Conservation (phyloP, 2,888 invertebrate genomes). For the Drosophila villosipedis region DNA sequence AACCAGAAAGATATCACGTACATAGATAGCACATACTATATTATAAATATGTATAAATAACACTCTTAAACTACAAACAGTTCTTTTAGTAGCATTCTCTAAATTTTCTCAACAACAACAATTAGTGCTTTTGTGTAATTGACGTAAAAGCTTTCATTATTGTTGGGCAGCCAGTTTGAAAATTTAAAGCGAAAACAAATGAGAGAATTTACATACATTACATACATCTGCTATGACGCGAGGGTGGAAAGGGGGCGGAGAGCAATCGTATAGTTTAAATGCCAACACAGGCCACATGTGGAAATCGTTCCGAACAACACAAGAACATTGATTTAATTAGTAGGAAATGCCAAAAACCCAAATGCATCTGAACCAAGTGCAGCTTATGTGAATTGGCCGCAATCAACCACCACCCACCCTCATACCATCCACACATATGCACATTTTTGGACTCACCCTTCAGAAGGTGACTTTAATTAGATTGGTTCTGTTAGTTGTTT, state of each 20-base stretch:
- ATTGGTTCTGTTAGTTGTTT: constrained; percentile 51
- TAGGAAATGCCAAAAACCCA: constrained; percentile 19
- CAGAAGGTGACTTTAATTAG: constrained; percentile 75
- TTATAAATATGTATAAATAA: constrained; percentile 1
- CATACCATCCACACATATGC: constrained; percentile 3
- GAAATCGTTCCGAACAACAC: background rate
- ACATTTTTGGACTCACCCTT: constrained; percentile 40
- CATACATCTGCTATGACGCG: constrained; percentile 3
- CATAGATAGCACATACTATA: background rate
- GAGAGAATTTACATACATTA: constrained; percentile 15
- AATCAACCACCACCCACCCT: constrained; percentile 13
- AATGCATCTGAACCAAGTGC: constrained; percentile 20
- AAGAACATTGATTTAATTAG: constrained; percentile 39
- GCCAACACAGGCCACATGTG: background rate
- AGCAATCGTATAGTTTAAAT: constrained; percentile 2
- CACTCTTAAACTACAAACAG: constrained; percentile 11
- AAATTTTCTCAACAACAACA: constrained; percentile 10
- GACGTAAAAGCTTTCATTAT: constrained; percentile 33
- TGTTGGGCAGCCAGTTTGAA: constrained; percentile 2
- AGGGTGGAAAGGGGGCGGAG: background rate
- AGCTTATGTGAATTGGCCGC: background rate
- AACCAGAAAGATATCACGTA: background rate
- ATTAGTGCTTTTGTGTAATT: constrained; percentile 24
- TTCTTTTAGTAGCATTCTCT: constrained; percentile 1
- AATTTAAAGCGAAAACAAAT: constrained; percentile 23